Base-by-base conservation (phyloP, 2,888 invertebrate genomes). In the Agonopterix arenella region DNA sequence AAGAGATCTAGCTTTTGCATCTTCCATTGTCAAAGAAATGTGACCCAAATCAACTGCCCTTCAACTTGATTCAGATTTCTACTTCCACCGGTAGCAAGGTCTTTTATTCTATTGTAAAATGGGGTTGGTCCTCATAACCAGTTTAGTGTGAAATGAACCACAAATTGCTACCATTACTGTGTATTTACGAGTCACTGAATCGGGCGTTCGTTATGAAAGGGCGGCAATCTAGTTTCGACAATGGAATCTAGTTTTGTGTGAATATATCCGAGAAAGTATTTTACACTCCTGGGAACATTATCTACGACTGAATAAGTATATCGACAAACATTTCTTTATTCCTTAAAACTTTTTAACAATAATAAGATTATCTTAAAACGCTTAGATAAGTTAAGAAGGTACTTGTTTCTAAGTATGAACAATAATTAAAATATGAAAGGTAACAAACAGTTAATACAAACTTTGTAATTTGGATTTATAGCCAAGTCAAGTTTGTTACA, bases 141-240 rank as follows among this genome's bases (percentile, higher is more conserved):
- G 77, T 76, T 62, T 37, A 11, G 42, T 51, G 54, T 65, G 60
- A 70, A 73, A 65, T 71, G 64, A 65, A 67, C 68, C 68, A 60
- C 66, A 67, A 69, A 71, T 70, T 61, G 62, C 52, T 52, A 59
- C 51, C 45, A 49, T 56, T 62, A 55, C 63, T 56, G 50, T 45
- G 45, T 13, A 49, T 51, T 38, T 44, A 42, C 36, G 28, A 11
- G 45, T 48, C 46, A 45, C 51, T 52, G 51, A 48, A 46, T 53
- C 46, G 55, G 50, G 45, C 49, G 53, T 55, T 52, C 47, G 40
- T 46, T 50, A 16, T 48, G 50, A 52, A 61, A 52, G 50, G 51
- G 52, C 45, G 42, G 36, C 48, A 50, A 54, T 58, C 60, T 66
- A 62, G 63, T 61, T 57, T 47, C 48, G 45, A 56, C 50, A 56